These are phyloP conservation scores for Tetragonisca angustula DNA, from an alignment of 2,888 invertebrate genomes.

Conservation along the genomic window DNA sequence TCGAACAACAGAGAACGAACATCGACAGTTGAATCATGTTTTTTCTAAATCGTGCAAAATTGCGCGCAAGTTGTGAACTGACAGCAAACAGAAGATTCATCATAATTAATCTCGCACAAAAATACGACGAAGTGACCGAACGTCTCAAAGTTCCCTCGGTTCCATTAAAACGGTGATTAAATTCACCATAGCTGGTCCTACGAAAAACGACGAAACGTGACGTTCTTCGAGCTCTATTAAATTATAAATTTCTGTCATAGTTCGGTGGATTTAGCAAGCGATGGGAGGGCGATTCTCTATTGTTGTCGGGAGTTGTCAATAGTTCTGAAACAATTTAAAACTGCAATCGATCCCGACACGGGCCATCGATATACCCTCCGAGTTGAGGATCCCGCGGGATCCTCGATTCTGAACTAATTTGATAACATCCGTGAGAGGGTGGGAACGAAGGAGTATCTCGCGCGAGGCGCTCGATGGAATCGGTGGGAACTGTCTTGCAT, in stretches of 20 bases:
- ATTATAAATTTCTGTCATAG: neutral
- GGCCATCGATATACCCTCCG: constrained; percentile 17
- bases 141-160: no score
- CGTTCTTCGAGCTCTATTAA: neutral
- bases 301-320: constrained; percentile 32
- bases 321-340: constrained; percentile 53
- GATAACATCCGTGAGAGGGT: constrained; percentile 14
- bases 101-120: no score
- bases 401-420: constrained; percentile 33
- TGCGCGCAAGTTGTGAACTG: no score
- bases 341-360: constrained; percentile 36
- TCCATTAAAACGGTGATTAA: no score
- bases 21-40: neutral
- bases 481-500: neutral
- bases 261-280: neutral
- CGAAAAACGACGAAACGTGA: neutral
- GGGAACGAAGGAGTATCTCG: neutral
- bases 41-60: no score
- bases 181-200: neutral
- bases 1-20: neutral
- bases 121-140: no score
- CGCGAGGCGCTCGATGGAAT: neutral
- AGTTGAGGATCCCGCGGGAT: constrained; percentile 10
- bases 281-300: neutral
- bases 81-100: no score